Evolutionary conservation across 2,888 invertebrate genomes (phyloP), one percentile per base, ranked within the genome.

Genomic region (Dysmachus trigonus): DNA sequence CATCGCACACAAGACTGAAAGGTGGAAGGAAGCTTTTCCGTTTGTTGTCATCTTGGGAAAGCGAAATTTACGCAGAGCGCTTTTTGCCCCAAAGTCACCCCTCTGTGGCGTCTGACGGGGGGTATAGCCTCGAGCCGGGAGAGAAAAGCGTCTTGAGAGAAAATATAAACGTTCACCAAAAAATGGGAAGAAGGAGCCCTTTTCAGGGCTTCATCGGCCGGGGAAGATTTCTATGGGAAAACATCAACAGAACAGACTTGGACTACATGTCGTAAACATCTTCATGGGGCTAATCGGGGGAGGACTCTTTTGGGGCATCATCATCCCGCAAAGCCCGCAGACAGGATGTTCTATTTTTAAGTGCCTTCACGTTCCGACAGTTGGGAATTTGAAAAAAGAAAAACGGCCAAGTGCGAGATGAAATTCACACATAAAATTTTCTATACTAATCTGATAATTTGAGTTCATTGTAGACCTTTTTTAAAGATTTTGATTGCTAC

Each of bases 1-100:
- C 87, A 87, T 88, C 86, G 85, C 87, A 85, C 87, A 88, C 87
- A 51, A 85, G 84, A 86, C 86, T 82, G 82, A 82, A 35, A 35
- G 27, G 31, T 47, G 35, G 31, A n/a, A n/a, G n/a, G 35, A 82
- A 82, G 82, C 82, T 82, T 82, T 82, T 62, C 62, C 18, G 62
- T 82, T 82, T 82, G 82, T 82, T 82, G 82, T 82, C 82, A 82
- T 82, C 82, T 82, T 82, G 33, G 71, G 18, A 62, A 18, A 27
- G 62, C 33, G 35, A n/a, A 82, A 82, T 62, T 82, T 82, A 82
- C 71, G 82, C 82, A 82, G 71, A 71, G 82, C 22, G 82, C 82
- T 82, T 82, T 82, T 22, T 47, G 31, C 71, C 82, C 82, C 22
- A 47, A 79, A 62, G 82, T 71, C 82, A 82, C 82, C 82, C 82